These are phyloP conservation scores for Neosilurus mollespiculum DNA, from an alignment of 2,797 vertebrate species.

Conservation along the genomic window DNA sequence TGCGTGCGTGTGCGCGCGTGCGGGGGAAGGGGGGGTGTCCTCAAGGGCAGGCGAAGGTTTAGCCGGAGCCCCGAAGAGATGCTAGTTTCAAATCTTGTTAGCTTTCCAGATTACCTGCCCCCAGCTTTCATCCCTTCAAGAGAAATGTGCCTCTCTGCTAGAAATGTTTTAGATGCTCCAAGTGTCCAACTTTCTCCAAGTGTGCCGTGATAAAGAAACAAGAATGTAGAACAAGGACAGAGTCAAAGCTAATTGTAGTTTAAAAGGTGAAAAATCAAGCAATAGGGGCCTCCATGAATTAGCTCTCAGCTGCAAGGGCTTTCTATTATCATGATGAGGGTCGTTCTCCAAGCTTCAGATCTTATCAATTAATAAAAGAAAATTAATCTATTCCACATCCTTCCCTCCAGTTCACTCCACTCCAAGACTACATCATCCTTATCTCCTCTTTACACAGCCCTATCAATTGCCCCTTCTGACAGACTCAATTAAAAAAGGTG, in stretches of 20 bases:
- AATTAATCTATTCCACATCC: constrained; percentile 26
- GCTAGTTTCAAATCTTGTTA: too few species aligned
- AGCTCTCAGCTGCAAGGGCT: constrained; percentile 16
- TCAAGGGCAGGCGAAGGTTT: too few species aligned
- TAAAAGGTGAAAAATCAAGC: constrained; percentile 20
- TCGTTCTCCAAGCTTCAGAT: constrained; percentile 22
- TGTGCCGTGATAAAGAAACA: background rate
- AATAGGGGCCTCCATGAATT: background rate
- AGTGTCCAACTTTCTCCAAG: background rate
- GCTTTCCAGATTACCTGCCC: too few species aligned
- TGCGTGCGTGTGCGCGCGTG: too few species aligned
- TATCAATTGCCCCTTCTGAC: constrained; percentile 32
- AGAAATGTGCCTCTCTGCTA: background rate
- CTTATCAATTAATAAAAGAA: constrained; percentile 39
- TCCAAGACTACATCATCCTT: constrained; percentile 14
- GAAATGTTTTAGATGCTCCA: background rate
- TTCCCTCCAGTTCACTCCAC: constrained; percentile 7
- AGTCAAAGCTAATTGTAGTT: background rate
- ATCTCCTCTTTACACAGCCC: constrained; percentile 28
- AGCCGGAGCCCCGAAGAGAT: too few species aligned
- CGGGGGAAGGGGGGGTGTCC: too few species aligned
- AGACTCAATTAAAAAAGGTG: background rate
- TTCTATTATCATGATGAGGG: constrained; percentile 5
- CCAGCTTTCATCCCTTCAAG: background rate
- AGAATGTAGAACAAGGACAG: background rate